These are phyloP conservation scores for Rousettus leschenaultii DNA, from an alignment of 2,113 vertebrate genomes.

Conservation along the genomic window DNA sequence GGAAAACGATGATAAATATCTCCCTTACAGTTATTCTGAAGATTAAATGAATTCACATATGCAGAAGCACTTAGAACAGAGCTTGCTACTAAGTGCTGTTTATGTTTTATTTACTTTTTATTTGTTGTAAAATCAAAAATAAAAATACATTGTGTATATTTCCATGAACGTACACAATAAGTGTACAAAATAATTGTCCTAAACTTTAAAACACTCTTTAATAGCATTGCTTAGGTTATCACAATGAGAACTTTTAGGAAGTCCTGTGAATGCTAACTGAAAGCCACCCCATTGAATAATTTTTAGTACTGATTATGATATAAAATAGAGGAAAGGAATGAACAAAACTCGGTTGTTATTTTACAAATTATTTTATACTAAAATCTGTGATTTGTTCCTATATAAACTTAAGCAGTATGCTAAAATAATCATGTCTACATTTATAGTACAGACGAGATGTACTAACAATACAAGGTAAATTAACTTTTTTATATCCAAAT, in stretches of 20 bases:
- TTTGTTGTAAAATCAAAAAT: constrained; percentile 10
- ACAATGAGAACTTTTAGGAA: background rate
- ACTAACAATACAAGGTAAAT: background rate
- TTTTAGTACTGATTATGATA: background rate
- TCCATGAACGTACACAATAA: background rate
- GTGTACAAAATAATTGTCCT: background rate
- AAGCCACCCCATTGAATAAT: background rate
- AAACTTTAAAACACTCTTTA: background rate
- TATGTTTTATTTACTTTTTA: background rate
- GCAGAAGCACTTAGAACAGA: background rate
- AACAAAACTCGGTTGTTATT: background rate
- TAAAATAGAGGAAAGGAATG: background rate
- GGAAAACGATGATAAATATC: background rate
- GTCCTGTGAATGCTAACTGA: background rate
- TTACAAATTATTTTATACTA: background rate
- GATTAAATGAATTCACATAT: background rate
- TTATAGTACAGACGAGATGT: background rate
- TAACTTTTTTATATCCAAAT: background rate
- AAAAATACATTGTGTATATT: background rate
- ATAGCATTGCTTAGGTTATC: background rate
- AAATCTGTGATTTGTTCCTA: background rate
- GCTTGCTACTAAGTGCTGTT: background rate
- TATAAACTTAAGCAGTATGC: background rate
- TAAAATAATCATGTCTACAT: background rate
- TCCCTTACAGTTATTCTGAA: background rate